Percentiles rank a stretch among this genome's conserved stretches.
These are phyloP conservation scores for Galagoides demidoff DNA, from an alignment of 2,797 vertebrate genomes.

Conservation along the genomic window DNA sequence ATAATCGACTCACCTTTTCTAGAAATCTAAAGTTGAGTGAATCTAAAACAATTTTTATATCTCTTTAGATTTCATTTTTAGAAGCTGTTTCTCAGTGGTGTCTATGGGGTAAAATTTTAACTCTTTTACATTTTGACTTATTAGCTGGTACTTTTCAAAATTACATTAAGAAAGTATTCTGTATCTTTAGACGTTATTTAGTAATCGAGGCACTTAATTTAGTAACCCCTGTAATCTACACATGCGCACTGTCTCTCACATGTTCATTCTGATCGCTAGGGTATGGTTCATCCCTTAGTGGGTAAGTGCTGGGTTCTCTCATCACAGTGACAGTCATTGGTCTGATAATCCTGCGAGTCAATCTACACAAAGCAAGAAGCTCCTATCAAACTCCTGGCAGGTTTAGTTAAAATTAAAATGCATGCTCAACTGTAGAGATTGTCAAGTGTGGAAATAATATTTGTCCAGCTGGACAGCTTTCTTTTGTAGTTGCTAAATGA, in stretches of 20 bases:
- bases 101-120: conserved; percentile 31
- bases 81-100: conserved; percentile 21
- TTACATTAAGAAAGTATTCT: conserved; percentile 8
- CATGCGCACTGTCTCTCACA: conserved; percentile 36
- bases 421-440: conserved; percentile 94
- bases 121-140: conserved; percentile 19
- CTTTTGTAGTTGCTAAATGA: conserved; percentile 98
- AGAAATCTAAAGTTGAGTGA: conserved; percentile 23
- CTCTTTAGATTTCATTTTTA: conserved; percentile 48
- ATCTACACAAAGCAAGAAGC: conserved; percentile 88
- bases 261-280: conserved; percentile 32
- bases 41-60: background rate
- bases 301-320: conserved; percentile 81
- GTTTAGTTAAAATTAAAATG: conserved; percentile 94
- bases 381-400: conserved; percentile 88
- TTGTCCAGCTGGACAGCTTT: conserved; percentile 99
- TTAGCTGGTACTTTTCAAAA: conserved; percentile 61
- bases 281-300: conserved; percentile 73
- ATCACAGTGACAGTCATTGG: conserved; percentile 90
- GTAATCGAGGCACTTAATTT: conserved; percentile 60
- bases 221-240: conserved; percentile 16
- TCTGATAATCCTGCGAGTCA: conserved; percentile 91
- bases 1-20: conserved; percentile 17
- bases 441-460: conserved; percentile 98
- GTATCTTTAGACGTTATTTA: conserved; percentile 43